A percentile compares a stretch with the other conserved stretches of the same genome.
phyloP scores from a whole-genome alignment of 2,797 vertebrate genomes.

The Aphelocoma californica region DNA sequence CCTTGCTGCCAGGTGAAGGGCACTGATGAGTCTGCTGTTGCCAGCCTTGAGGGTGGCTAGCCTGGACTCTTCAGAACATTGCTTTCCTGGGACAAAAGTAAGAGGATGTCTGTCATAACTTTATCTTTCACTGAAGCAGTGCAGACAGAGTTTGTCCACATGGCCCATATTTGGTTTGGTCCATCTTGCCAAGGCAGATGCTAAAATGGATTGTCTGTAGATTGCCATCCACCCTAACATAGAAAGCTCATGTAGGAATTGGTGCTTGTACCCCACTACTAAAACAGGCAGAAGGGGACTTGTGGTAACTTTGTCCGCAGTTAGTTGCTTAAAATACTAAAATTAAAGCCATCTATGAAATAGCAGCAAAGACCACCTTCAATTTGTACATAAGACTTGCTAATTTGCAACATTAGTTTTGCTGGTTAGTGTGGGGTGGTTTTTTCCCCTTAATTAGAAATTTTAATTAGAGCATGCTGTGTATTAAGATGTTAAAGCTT shows the following conservation, averaged over 20 bases:
- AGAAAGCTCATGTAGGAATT: neutral
- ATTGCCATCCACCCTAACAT: neutral
- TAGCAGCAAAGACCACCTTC: conserved; percentile 22
- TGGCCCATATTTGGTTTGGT: neutral
- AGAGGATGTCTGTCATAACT: neutral
- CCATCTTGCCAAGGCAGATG: neutral
- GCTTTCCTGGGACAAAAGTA: neutral
- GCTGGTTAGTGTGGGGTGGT: neutral
- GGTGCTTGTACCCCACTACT: neutral
- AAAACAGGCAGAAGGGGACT: neutral
- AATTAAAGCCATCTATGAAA: neutral
- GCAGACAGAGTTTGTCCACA: neutral
- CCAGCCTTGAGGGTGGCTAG: neutral
- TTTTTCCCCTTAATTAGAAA: conserved; percentile 58
- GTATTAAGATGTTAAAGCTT: conserved; percentile 70
- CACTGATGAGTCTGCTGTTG: neutral
- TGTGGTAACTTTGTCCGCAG: neutral
- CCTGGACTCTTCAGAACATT: neutral
- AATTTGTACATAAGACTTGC: conserved; percentile 29
- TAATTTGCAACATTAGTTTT: conserved; percentile 62
- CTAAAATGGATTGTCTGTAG: neutral
- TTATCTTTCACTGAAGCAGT: neutral
- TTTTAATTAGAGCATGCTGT: conserved; percentile 70
- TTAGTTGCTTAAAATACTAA: conserved; percentile 12
- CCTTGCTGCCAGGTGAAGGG: neutral